phyloP scores from a whole-genome alignment of 2,888 invertebrate genomes.

The Limenitis camilla region DNA sequence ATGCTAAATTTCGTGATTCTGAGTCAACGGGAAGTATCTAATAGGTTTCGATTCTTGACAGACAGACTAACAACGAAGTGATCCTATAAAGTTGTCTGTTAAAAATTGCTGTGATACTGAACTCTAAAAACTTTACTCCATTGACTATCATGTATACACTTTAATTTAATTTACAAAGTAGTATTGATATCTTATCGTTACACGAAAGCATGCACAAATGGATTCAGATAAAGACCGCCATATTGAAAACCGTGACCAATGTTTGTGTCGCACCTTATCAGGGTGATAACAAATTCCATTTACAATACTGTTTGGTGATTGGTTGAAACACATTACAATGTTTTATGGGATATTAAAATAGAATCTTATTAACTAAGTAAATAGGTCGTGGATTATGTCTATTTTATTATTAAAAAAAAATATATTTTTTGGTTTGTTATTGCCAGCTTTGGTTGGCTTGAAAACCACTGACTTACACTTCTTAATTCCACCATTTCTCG shows the following conservation, averaged over 20 bases:
- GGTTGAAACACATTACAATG: constrained; percentile 34
- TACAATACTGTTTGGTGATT: constrained; percentile 53
- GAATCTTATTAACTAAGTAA: constrained; percentile 49
- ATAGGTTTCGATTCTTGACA: no score
- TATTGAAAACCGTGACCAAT: constrained; percentile 66
- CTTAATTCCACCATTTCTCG: no score
- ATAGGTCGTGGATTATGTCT: constrained; percentile 35
- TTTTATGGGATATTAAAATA: constrained; percentile 52
- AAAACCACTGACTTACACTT: no score
- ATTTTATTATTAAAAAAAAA: not conserved
- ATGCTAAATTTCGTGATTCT: no score
- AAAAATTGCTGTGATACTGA: no score
- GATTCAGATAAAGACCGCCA: constrained; percentile 56
- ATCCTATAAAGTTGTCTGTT: no score
- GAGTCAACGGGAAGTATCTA: no score
- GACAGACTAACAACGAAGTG: no score
- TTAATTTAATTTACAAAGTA: constrained; percentile 3
- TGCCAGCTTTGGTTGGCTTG: no score
- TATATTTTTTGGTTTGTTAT: no score
- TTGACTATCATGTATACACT: not conserved
- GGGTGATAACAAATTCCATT: constrained; percentile 66
- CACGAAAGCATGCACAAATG: constrained; percentile 47
- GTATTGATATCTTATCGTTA: constrained; percentile 46
- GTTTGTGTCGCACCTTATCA: constrained; percentile 52
- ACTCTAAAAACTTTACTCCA: no score